A percentile compares a stretch with the other conserved stretches of the same genome.
Evolutionary conservation across 2,797 vertebrate genomes (phyloP).

Genomic region (Lutjanus campechanus): DNA sequence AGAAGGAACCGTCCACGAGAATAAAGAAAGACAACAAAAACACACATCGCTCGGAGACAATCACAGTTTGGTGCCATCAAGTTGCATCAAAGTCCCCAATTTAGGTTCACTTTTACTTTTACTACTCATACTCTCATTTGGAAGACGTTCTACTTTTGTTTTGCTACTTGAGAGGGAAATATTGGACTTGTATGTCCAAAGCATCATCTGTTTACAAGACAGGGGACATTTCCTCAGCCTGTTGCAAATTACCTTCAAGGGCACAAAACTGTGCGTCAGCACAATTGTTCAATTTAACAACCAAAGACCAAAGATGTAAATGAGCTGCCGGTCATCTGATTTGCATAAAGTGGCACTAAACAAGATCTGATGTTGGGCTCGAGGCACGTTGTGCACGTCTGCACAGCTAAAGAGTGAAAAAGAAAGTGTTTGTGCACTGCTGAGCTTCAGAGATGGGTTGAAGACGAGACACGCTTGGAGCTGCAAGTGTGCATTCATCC

Average conservation of each 20-base stretch:
- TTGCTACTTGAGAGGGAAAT: too few relatives aligned
- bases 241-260: background rate
- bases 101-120: background rate
- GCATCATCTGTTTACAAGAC: background rate
- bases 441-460: too few relatives aligned
- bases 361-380: background rate
- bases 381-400: background rate
- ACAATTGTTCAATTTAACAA: background rate
- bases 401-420: too few relatives aligned
- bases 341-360: background rate
- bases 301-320: background rate
- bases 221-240: background rate
- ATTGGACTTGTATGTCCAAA: background rate
- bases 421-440: too few relatives aligned
- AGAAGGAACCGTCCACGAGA: background rate
- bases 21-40: background rate
- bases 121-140: background rate
- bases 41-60: background rate
- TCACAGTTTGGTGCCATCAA: background rate
- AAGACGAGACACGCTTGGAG: rapidly evolving
- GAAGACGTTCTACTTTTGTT: background rate
- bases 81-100: background rate
- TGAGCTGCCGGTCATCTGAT: background rate
- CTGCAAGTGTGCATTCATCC: too few relatives aligned
- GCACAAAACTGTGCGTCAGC: background rate